A percentile compares a stretch with the other conserved stretches of the same genome.
Conservation (phyloP, 2,888 invertebrate genomes). For the Glyphotaelius pellucidus region DNA sequence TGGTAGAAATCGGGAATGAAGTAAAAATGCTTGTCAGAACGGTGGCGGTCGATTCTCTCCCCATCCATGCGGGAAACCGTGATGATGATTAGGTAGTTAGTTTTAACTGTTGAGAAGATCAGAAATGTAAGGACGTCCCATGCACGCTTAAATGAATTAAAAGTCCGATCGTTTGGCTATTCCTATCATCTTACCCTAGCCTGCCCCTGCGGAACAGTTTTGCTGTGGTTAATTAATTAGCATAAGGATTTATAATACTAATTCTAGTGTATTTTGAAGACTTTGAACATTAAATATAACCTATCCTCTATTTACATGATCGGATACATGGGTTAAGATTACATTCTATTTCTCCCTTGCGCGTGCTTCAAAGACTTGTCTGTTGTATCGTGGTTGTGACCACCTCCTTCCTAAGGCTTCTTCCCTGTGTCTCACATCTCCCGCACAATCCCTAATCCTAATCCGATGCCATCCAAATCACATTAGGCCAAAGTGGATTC, state of each 20-base stretch:
- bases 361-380: not conserved
- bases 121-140: too few species aligned
- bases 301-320: not conserved
- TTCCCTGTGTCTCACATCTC: not conserved
- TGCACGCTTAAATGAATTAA: too few species aligned
- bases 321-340: too few species aligned
- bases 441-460: conserved; percentile 16
- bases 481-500: not conserved
- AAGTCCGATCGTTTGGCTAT: too few species aligned
- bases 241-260: not conserved
- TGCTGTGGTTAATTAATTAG: not conserved
- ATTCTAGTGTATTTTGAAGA: not conserved
- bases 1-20: too few species aligned
- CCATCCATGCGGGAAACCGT: too few species aligned
- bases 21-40: too few species aligned
- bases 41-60: too few species aligned
- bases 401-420: not conserved
- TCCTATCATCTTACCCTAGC: too few species aligned
- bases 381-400: not conserved
- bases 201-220: too few species aligned
- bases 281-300: not conserved
- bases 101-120: too few species aligned
- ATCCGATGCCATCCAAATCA: not conserved
- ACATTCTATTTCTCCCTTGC: not conserved
- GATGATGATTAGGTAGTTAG: too few species aligned